phyloP scores from a whole-genome alignment of 2,797 vertebrate genomes.

The Basileuterus tristriatus region DNA sequence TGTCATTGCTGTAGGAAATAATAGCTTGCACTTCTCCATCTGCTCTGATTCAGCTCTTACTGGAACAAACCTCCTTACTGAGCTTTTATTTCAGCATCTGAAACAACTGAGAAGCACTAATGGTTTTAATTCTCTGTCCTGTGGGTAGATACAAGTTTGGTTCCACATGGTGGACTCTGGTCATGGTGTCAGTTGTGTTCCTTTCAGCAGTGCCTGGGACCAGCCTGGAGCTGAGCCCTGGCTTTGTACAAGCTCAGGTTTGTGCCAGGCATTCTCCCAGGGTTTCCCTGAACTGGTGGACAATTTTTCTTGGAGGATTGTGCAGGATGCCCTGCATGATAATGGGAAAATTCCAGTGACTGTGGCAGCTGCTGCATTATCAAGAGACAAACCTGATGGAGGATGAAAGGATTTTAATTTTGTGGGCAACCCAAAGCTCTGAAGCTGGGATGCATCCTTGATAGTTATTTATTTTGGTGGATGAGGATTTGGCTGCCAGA shows the following conservation, averaged over 20 bases:
- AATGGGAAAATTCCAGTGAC: not conserved
- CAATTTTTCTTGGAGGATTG: not conserved
- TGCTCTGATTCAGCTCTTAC: not conserved
- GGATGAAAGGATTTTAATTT: not conserved
- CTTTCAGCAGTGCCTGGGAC: not conserved
- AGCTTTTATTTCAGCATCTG: not conserved
- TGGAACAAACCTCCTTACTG: not conserved
- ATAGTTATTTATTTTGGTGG: not conserved
- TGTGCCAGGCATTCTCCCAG: not conserved
- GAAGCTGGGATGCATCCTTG: not conserved
- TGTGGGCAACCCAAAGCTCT: not conserved
- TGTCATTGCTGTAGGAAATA: not conserved
- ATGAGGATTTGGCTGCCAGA: not conserved
- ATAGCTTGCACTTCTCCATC: not conserved
- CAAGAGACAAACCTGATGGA: not conserved
- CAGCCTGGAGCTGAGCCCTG: not conserved
- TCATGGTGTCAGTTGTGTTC: rapidly evolving
- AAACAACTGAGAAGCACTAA: not conserved
- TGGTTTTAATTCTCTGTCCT: not conserved
- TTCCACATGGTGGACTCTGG: not conserved
- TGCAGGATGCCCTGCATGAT: not conserved
- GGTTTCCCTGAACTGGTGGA: not conserved
- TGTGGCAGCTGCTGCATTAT: not conserved
- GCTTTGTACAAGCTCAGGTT: not conserved
- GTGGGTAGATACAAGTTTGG: not conserved